Percentiles rank a stretch among this genome's conserved stretches.
phyloP scores from a whole-genome alignment of 2,797 vertebrate species.

The Jordanella pulchra region DNA sequence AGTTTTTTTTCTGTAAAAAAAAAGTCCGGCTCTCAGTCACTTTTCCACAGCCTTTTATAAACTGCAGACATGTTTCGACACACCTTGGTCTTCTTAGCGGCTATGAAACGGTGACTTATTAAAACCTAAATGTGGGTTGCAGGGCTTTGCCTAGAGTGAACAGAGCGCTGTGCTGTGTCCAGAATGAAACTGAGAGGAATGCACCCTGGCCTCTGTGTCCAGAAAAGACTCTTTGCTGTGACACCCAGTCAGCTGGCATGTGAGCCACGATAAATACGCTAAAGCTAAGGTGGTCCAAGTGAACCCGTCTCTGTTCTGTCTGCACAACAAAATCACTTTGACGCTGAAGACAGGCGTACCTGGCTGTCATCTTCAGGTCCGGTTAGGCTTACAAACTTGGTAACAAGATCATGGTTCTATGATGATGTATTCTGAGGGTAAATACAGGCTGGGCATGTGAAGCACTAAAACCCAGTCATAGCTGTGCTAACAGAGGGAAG shows the following conservation, averaged over 20 bases:
- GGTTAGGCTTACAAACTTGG: neutral
- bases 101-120: neutral
- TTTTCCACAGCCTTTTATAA: neutral
- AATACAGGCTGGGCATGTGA: constrained; percentile 4
- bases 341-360: constrained; percentile 10
- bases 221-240: constrained; percentile 52
- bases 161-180: constrained; percentile 52
- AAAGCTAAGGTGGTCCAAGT: constrained; percentile 50
- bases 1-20: neutral
- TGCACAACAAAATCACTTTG: constrained; percentile 31
- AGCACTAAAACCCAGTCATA: constrained; percentile 22
- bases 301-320: constrained; percentile 64
- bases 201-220: constrained; percentile 51
- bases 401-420: neutral
- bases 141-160: constrained; percentile 32
- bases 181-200: constrained; percentile 65
- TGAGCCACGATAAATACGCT: constrained; percentile 44
- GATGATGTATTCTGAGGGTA: neutral
- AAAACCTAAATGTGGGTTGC: neutral
- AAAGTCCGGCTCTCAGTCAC: neutral
- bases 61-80: neutral
- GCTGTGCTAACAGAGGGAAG: constrained; percentile 42
- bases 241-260: constrained; percentile 60
- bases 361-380: neutral
- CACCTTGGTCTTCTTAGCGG: neutral